phyloP scores from a whole-genome alignment of 1,140 invertebrate genomes.

The Piezodorus guildinii region DNA sequence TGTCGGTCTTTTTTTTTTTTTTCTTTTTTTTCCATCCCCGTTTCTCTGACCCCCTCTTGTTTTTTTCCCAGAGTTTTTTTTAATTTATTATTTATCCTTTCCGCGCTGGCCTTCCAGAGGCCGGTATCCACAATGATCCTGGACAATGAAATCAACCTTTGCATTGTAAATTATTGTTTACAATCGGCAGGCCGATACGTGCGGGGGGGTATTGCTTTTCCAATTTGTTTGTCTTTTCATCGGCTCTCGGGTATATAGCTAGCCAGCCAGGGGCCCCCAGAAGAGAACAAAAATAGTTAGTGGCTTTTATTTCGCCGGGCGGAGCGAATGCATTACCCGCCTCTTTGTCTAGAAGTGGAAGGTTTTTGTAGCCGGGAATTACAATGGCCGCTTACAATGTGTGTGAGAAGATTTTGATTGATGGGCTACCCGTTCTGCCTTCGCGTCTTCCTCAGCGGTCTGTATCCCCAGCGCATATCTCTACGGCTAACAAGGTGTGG shows the following conservation, averaged over 20 bases:
- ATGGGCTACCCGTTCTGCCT: background rate
- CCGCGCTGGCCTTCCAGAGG: background rate
- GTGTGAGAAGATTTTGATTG: background rate
- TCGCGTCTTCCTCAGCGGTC: background rate
- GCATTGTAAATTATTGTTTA: constrained; percentile 28
- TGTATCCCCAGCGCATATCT: too few species aligned
- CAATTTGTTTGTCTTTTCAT: constrained; percentile 25
- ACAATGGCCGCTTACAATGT: background rate
- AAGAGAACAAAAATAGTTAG: constrained; percentile 12
- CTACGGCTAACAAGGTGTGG: too few species aligned
- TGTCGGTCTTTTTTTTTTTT: constrained; percentile 7
- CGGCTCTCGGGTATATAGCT: background rate
- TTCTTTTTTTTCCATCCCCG: background rate
- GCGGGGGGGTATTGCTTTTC: constrained; percentile 26
- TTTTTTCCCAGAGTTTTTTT: constrained; percentile 18
- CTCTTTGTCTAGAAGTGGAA: background rate
- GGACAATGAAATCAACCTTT: constrained; percentile 25
- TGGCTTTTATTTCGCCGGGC: constrained; percentile 14
- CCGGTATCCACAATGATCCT: constrained; percentile 11
- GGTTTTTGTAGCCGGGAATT: background rate
- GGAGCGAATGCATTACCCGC: constrained; percentile 11
- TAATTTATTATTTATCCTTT: constrained; percentile 16
- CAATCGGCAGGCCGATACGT: constrained; percentile 15
- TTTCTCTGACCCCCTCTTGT: background rate
- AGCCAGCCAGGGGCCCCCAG: background rate